Percentiles rank a stretch among this genome's conserved stretches.
Conservation (phyloP, 2,797 vertebrate genomes). For the Rachycentron canadum region DNA sequence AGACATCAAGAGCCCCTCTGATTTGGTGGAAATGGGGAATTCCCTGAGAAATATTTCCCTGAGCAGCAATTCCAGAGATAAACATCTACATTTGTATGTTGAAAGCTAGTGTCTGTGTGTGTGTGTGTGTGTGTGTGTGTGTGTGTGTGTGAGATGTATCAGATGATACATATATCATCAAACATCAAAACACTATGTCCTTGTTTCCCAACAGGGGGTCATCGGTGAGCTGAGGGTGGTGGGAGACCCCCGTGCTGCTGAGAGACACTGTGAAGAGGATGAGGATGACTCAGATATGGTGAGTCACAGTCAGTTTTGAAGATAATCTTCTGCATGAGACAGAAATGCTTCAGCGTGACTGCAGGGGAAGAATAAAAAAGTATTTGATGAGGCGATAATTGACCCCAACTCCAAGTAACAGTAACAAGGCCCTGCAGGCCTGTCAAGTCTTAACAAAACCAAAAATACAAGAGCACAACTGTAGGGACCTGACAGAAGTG, state of each 20-base stretch:
- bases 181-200: constrained; percentile 23
- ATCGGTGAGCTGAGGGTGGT: constrained; percentile 91
- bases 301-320: constrained; percentile 63
- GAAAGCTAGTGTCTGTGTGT: constrained; percentile 9
- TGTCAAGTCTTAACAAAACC: no score
- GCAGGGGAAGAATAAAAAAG: neutral
- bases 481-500: no score
- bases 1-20: constrained; percentile 55
- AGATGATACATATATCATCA: constrained; percentile 14
- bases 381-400: neutral
- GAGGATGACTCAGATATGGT: constrained; percentile 91
- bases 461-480: no score
- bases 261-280: constrained; percentile 91
- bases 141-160: constrained; percentile 20
- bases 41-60: constrained; percentile 37
- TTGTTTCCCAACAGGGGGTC: constrained; percentile 83
- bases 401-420: neutral
- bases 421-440: neutral
- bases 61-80: constrained; percentile 36
- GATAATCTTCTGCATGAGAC: neutral
- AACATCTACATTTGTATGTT: constrained; percentile 16
- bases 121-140: neutral
- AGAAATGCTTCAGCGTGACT: neutral
- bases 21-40: constrained; percentile 39
- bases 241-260: constrained; percentile 87